A percentile compares a stretch with the other conserved stretches of the same genome.
Conservation (phyloP, 2,797 vertebrate species). For the Anableps anableps region DNA sequence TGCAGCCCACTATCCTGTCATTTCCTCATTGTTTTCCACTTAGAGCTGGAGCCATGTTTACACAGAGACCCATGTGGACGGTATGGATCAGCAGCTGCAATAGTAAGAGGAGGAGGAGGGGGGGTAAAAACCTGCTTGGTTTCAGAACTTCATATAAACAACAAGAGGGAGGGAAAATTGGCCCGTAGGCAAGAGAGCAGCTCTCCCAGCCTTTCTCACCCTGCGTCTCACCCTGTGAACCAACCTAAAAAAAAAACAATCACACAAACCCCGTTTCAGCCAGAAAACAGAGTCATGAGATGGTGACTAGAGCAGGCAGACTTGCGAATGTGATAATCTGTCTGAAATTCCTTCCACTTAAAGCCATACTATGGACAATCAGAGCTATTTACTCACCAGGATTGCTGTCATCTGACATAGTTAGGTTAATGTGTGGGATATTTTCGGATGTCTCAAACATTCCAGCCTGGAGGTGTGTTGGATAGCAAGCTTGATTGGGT, state of each 20-base stretch:
- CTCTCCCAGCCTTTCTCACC: conserved; percentile 44
- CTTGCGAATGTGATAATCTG: conserved; percentile 73
- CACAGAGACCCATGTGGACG: conserved; percentile 70
- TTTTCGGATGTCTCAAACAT: conserved; percentile 66
- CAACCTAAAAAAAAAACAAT: conserved; percentile 55
- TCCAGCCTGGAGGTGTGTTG: conserved; percentile 61
- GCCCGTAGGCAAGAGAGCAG: conserved; percentile 49
- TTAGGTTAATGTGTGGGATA: conserved; percentile 59
- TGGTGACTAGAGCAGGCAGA: conserved; percentile 63
- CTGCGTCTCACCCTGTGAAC: conserved; percentile 59
- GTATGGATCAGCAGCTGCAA: conserved; percentile 69
- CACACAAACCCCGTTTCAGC: conserved; percentile 33
- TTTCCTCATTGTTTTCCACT: conserved; percentile 80
- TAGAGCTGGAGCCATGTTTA: conserved; percentile 73
- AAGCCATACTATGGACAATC: conserved; percentile 73
- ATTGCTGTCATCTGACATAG: conserved; percentile 78
- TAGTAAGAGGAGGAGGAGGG: conserved; percentile 35
- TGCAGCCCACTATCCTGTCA: conserved; percentile 59
- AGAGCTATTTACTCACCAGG: conserved; percentile 67
- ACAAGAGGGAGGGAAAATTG: conserved; percentile 10
- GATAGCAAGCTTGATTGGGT: conserved; percentile 20
- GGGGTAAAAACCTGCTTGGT: conserved; percentile 42
- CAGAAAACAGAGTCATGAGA: conserved; percentile 69
- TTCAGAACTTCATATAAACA: conserved; percentile 73
- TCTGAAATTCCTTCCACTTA: conserved; percentile 81